phyloP scores from a whole-genome alignment of 2,888 invertebrate species.

The Macrosoma leucophasiata region DNA sequence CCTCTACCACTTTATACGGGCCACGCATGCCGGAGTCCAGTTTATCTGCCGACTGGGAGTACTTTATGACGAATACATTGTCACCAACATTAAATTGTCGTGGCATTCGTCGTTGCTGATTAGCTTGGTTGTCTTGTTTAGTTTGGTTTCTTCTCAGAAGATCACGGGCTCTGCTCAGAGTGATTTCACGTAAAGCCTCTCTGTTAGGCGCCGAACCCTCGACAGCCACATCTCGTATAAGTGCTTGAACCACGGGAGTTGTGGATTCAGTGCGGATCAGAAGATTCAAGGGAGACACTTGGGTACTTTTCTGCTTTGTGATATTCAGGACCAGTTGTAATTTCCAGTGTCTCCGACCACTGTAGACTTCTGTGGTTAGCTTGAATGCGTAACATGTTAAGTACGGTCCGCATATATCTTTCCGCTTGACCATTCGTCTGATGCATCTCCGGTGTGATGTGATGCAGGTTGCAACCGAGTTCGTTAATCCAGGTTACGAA shows the following conservation, averaged over 20 bases:
- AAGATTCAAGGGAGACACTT: not conserved
- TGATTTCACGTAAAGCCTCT: not conserved
- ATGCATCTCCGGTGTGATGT: constrained; percentile 26
- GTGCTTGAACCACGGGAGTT: not conserved
- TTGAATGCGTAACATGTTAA: constrained; percentile 17
- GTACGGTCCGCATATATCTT: constrained; percentile 12
- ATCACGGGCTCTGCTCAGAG: not conserved
- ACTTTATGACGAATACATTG: constrained; percentile 24
- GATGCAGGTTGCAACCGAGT: constrained; percentile 18
- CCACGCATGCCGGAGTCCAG: constrained; percentile 23
- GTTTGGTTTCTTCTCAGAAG: not conserved
- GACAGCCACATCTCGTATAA: not conserved
- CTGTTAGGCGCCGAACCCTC: not conserved
- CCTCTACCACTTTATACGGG: constrained; percentile 14
- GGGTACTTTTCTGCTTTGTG: constrained; percentile 4
- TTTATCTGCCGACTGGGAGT: constrained; percentile 21
- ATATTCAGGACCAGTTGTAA: constrained; percentile 8
- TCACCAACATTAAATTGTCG: constrained; percentile 8
- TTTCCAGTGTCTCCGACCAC: constrained; percentile 7
- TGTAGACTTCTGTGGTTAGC: constrained; percentile 2
- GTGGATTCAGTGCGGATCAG: constrained; percentile 1
- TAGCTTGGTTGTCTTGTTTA: not conserved
- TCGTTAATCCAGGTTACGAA: constrained; percentile 12
- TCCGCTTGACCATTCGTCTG: constrained; percentile 17
- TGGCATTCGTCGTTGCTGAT: not conserved